Conservation (phyloP, 2,797 vertebrate genomes). For the Pangasius mekongensis region DNA sequence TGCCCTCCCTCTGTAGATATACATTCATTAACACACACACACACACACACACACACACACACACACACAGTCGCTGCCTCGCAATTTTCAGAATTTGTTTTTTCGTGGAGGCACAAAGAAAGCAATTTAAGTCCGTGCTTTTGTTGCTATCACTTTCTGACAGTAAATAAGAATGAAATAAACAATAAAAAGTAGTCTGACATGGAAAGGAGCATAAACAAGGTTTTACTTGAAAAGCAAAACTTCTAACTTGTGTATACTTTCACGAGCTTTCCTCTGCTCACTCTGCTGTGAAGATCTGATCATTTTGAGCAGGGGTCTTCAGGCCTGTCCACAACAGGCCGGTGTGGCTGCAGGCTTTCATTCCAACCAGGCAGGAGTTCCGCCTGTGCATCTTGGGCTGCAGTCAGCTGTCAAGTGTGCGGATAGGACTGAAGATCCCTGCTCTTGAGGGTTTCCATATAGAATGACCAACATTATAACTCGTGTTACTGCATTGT, state of each 20-base stretch:
- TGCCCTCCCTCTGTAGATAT: constrained; percentile 41
- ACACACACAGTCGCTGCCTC: constrained; percentile 18
- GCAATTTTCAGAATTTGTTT: constrained; percentile 44
- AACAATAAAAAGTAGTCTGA: not conserved
- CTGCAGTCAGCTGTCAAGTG: not conserved
- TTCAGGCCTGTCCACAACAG: too few relatives aligned
- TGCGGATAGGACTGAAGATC: not conserved
- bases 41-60: constrained; percentile 44
- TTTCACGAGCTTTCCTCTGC: too few relatives aligned
- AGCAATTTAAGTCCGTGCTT: constrained; percentile 17
- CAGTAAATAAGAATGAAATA: constrained; percentile 18
- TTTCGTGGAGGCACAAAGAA: constrained; percentile 31
- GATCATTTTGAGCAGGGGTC: not conserved
- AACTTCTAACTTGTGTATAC: not conserved
- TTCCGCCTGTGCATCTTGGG: not conserved
- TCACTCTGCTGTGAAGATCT: not conserved
- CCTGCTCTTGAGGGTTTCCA: not conserved
- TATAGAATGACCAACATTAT: not conserved
- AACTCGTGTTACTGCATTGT: not conserved
- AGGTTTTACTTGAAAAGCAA: not conserved
- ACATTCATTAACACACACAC: constrained; percentile 37
- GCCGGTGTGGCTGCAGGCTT: not conserved
- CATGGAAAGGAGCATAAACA: not conserved
- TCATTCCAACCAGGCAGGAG: not conserved
- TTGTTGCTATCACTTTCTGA: constrained; percentile 2